A percentile compares a stretch with the other conserved stretches of the same genome.
These are phyloP conservation scores for Neodiprion lecontei DNA, from an alignment of 1,140 invertebrate species.

Conservation along the genomic window DNA sequence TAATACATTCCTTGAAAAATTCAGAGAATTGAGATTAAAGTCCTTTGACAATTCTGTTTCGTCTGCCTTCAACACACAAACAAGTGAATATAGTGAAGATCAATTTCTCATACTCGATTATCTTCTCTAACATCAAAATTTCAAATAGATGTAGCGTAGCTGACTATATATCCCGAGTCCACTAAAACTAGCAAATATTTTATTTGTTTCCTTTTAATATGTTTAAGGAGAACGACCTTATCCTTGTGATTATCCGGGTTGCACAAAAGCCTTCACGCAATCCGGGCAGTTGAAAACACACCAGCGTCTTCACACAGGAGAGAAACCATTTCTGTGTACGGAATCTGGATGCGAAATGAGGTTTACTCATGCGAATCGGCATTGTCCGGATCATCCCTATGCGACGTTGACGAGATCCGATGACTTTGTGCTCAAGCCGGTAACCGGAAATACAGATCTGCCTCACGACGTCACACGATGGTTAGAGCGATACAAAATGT, in stretches of 20 bases:
- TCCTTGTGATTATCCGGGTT: conserved; percentile 79
- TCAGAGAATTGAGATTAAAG: too few relatives aligned
- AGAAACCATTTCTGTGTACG: conserved; percentile 82
- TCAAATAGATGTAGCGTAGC: too few relatives aligned
- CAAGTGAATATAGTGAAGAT: too few relatives aligned
- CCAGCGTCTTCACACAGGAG: conserved; percentile 81
- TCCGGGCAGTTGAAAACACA: conserved; percentile 87
- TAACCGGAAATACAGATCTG: conserved; percentile 61
- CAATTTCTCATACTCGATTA: too few relatives aligned
- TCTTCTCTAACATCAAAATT: too few relatives aligned
- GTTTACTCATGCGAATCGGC: conserved; percentile 84
- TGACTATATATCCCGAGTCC: too few relatives aligned
- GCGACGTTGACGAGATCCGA: conserved; percentile 66
- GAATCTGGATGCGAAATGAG: conserved; percentile 70
- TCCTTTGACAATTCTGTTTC: too few relatives aligned
- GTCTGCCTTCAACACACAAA: too few relatives aligned
- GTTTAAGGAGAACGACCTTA: conserved; percentile 78
- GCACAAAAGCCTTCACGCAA: conserved; percentile 80
- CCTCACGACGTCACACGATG: conserved; percentile 66
- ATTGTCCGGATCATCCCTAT: conserved; percentile 74
- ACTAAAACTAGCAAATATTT: too few relatives aligned
- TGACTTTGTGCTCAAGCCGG: conserved; percentile 62
- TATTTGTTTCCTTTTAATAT: too few relatives aligned
- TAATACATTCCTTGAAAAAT: too few relatives aligned
- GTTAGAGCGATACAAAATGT: conserved; percentile 65